Conservation (phyloP, 2,113 vertebrate species). For the Baryphthengus martii region DNA sequence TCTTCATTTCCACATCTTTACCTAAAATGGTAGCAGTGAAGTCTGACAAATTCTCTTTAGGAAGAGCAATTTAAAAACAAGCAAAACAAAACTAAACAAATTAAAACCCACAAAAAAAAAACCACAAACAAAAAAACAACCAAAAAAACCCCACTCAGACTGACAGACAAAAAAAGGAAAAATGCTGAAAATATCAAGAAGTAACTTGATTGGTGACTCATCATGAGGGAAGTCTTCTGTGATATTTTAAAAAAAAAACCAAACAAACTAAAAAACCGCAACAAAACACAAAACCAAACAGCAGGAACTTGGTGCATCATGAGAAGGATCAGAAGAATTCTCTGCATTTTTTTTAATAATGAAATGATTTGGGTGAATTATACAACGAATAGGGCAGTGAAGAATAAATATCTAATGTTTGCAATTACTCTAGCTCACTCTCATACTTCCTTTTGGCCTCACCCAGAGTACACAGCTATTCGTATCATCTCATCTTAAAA, state of each 20-base stretch:
- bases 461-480: neutral
- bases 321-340: conserved; percentile 50
- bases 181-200: neutral
- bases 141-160: neutral
- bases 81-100: neutral
- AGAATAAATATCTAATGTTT: conserved; percentile 18
- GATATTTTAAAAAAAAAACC: neutral
- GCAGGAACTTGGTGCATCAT: neutral
- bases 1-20: neutral
- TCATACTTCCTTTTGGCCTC: conserved; percentile 23
- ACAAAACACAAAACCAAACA: neutral
- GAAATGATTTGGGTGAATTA: conserved; percentile 23
- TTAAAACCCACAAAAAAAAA: neutral
- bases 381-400: neutral
- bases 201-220: neutral
- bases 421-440: neutral
- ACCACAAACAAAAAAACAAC: neutral
- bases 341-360: conserved; percentile 48
- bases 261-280: too few species aligned
- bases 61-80: neutral
- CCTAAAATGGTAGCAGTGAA: neutral
- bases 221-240: neutral
- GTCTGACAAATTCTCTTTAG: neutral
- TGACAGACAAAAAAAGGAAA: neutral
- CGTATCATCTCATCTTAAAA: neutral